A percentile compares a stretch with the other conserved stretches of the same genome.
These are phyloP conservation scores for Pteronotus mesoamericanus DNA, from an alignment of 2,797 vertebrate genomes.

Conservation along the genomic window DNA sequence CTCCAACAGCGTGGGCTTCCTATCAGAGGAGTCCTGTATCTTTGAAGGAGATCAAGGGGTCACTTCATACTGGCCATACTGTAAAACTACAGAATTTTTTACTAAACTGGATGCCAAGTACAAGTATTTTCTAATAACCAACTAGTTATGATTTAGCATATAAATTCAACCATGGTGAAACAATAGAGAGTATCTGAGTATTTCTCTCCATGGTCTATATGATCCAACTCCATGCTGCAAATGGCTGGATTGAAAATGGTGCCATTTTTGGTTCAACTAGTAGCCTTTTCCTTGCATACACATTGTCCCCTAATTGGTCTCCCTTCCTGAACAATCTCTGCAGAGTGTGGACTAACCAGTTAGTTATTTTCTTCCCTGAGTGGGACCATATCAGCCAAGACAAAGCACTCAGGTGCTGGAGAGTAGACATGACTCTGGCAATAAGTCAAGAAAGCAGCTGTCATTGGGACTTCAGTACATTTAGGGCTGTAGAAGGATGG, in stretches of 20 bases:
- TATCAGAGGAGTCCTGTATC: background rate
- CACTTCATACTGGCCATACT: background rate
- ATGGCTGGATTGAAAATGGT: background rate
- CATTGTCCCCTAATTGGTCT: background rate
- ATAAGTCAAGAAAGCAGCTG: background rate
- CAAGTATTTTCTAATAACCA: background rate
- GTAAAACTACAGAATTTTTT: background rate
- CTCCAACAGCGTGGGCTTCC: background rate
- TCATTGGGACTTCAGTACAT: background rate
- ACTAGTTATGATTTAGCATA: background rate
- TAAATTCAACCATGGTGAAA: background rate
- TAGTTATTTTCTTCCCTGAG: background rate
- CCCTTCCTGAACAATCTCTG: background rate
- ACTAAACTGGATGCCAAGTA: background rate
- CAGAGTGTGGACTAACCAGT: background rate
- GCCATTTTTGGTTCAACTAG: background rate
- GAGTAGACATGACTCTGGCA: background rate
- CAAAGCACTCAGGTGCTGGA: background rate
- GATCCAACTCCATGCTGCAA: background rate
- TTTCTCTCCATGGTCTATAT: background rate
- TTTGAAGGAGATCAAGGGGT: background rate
- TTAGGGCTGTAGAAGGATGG: background rate
- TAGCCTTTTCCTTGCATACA: background rate
- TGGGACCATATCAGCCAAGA: background rate
- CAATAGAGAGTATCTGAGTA: background rate